Evolutionary conservation across 2,113 vertebrate species (phyloP).

Genomic region (Apodemus speciosus): DNA sequence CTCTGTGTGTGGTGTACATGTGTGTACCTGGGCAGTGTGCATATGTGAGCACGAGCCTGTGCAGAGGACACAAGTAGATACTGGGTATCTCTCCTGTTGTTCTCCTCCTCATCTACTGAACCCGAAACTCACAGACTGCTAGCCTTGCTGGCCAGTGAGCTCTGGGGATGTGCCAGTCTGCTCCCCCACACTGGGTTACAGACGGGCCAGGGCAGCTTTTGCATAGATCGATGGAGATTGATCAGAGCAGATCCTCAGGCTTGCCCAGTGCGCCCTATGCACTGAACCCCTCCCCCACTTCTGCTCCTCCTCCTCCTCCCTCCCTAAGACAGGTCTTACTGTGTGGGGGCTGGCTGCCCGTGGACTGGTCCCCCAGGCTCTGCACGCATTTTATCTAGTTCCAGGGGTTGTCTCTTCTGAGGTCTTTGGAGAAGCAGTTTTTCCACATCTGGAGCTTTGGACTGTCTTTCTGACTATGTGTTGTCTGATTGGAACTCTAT

Average conservation of each 20-base stretch:
- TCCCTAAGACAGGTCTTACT: not conserved
- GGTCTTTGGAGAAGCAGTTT: not conserved
- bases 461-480: not conserved
- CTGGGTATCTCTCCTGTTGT: not conserved
- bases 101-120: not conserved
- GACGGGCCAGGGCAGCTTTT: not conserved
- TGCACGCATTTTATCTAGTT: not conserved
- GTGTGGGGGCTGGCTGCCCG: not conserved
- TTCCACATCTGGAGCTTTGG: not conserved
- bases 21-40: not conserved
- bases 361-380: not conserved
- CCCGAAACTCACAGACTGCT: not conserved
- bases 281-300: not conserved
- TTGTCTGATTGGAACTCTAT: not conserved
- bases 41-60: not conserved
- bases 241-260: not conserved
- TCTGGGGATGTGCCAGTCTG: not conserved
- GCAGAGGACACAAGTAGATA: no score
- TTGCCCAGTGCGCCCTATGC: not conserved
- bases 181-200: not conserved
- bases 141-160: not conserved
- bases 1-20: not conserved
- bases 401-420: not conserved
- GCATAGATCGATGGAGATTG: no score
- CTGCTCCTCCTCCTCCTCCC: no score